Evolutionary conservation across 2,113 vertebrate species (phyloP).

Genomic region (Prunella himalayana): DNA sequence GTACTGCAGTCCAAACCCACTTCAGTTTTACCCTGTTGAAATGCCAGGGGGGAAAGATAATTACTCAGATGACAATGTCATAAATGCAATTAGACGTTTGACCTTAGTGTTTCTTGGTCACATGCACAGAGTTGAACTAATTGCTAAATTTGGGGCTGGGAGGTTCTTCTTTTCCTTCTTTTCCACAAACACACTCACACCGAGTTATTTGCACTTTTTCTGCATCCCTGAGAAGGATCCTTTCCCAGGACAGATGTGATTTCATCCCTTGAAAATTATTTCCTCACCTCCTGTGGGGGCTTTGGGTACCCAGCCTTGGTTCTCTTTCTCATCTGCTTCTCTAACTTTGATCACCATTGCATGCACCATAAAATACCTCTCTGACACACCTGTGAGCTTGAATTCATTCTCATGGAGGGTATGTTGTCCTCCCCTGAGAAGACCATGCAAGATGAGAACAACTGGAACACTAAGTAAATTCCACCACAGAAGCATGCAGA

Average conservation of each 20-base stretch:
- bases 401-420: neutral
- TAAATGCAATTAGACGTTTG: neutral
- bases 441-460: neutral
- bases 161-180: neutral
- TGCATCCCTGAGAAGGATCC: neutral
- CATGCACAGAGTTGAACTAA: neutral
- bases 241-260: neutral
- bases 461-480: neutral
- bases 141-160: conserved; percentile 4
- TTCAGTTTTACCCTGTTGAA: conserved; percentile 8
- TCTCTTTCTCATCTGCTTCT: neutral
- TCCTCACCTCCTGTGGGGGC: neutral
- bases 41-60: neutral
- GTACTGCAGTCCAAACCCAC: neutral
- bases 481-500: neutral
- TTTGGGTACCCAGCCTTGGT: neutral
- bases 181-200: neutral
- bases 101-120: conserved; percentile 30
- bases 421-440: neutral
- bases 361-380: neutral
- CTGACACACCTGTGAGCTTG: neutral
- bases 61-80: neutral
- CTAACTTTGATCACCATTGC: neutral
- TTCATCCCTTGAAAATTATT: neutral
- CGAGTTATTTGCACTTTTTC: neutral